phyloP scores from a whole-genome alignment of 1,140 invertebrate genomes.

The Drosophila bipectinata region DNA sequence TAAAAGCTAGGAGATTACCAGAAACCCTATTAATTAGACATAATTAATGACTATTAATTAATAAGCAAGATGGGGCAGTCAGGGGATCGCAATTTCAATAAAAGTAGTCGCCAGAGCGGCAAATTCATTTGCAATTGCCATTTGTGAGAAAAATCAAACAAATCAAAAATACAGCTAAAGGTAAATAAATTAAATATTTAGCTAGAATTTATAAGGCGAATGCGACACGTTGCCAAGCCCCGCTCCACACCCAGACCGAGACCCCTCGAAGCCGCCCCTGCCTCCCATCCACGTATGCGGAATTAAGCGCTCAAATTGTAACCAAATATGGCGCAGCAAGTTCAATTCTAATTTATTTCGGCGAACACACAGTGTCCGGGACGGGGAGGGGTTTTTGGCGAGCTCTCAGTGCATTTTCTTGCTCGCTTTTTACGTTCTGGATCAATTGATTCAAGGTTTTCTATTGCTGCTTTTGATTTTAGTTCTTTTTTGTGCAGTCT shows the following conservation, averaged over 20 bases:
- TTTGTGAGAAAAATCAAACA: conserved; percentile 42
- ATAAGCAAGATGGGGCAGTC: conserved; percentile 39
- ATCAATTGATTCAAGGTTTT: conserved; percentile 83
- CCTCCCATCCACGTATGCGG: conserved; percentile 62
- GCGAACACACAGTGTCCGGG: conserved; percentile 29
- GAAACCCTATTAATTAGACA: conserved; percentile 58
- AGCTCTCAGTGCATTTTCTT: conserved; percentile 47
- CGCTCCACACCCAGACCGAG: conserved; percentile 50
- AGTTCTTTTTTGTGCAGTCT: conserved; percentile 42
- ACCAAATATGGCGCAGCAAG: conserved; percentile 82
- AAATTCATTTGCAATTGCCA: conserved; percentile 62
- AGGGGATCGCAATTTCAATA: conserved; percentile 72
- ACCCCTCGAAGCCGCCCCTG: conserved; percentile 21
- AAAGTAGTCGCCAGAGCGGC: conserved; percentile 38
- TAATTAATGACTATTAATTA: conserved; percentile 72
- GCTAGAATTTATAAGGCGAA: conserved; percentile 70
- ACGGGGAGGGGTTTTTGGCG: conserved; percentile 31
- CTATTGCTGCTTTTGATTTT: conserved; percentile 69
- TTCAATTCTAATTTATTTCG: conserved; percentile 81
- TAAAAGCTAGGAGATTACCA: conserved; percentile 4
- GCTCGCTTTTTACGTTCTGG: conserved; percentile 66
- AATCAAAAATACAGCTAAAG: conserved; percentile 22
- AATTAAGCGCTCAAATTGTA: conserved; percentile 80
- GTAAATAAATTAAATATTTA: conserved; percentile 81
- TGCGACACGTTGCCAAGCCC: conserved; percentile 75